phyloP scores from a whole-genome alignment of 2,888 invertebrate species.

The Aphidoletes aphidimyza region DNA sequence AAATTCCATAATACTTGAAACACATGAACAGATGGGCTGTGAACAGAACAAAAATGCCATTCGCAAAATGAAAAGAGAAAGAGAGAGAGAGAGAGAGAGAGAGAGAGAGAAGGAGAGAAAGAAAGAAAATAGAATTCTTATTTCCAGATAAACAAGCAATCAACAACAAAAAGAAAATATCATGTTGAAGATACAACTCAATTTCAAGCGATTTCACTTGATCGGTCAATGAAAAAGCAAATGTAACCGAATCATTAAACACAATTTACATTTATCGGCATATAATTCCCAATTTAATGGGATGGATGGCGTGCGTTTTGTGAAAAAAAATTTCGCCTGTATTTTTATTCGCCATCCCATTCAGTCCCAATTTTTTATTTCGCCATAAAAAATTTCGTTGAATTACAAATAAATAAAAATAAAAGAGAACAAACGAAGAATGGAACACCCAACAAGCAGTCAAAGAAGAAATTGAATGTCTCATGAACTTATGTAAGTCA shows the following conservation, averaged over 20 bases:
- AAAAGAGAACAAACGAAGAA: background rate
- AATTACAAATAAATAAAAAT: background rate
- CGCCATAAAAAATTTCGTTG: background rate
- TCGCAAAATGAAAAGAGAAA: no score
- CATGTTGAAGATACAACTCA: background rate
- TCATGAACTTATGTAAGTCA: background rate
- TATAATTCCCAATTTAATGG: background rate
- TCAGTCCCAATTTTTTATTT: background rate
- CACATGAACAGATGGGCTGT: slow-evolving; percentile 6
- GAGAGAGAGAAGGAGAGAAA: no score
- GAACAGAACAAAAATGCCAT: background rate
- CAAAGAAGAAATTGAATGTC: background rate
- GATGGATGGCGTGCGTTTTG: no score
- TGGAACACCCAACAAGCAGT: no score
- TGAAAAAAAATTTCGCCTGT: background rate
- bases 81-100: no score
- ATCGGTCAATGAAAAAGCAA: background rate
- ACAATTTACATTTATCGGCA: background rate
- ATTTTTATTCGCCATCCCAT: background rate
- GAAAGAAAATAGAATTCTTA: no score
- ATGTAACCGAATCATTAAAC: background rate
- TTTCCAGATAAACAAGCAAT: slow-evolving; percentile 15
- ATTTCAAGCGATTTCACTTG: background rate
- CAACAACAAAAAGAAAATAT: background rate
- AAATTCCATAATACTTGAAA: background rate